phyloP scores from a whole-genome alignment of 2,797 vertebrate genomes.

The Megaceryle alcyon region DNA sequence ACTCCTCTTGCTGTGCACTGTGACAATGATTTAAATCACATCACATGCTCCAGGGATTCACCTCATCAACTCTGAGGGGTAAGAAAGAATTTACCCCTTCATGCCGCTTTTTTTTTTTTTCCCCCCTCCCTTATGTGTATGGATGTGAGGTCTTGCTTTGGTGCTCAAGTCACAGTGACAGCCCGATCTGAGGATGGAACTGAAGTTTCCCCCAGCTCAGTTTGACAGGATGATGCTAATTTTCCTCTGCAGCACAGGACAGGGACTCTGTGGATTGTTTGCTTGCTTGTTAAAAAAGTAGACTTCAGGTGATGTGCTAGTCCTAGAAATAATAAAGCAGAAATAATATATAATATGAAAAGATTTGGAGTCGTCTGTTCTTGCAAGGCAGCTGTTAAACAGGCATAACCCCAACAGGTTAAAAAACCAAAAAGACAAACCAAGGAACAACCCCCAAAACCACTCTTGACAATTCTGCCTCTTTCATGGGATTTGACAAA shows the following conservation, averaged over 20 bases:
- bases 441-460: no score
- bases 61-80: not conserved
- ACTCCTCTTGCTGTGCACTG: not conserved
- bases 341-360: not conserved
- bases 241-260: not conserved
- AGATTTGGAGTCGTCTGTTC: not conserved
- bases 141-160: not conserved
- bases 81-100: not conserved
- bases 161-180: not conserved
- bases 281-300: not conserved
- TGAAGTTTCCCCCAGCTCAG: not conserved
- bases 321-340: not conserved
- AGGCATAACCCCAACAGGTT: not conserved
- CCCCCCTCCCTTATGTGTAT: accelerated
- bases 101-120: not conserved
- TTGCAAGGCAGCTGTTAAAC: not conserved
- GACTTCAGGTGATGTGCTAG: not conserved
- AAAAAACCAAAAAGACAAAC: no score
- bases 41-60: not conserved
- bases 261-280: accelerated
- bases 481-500: not conserved
- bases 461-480: no score
- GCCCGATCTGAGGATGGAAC: not conserved
- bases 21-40: not conserved
- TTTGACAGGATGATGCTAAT: not conserved